Conservation (phyloP, 2,113 vertebrate species). For the Pogona vitticeps region DNA sequence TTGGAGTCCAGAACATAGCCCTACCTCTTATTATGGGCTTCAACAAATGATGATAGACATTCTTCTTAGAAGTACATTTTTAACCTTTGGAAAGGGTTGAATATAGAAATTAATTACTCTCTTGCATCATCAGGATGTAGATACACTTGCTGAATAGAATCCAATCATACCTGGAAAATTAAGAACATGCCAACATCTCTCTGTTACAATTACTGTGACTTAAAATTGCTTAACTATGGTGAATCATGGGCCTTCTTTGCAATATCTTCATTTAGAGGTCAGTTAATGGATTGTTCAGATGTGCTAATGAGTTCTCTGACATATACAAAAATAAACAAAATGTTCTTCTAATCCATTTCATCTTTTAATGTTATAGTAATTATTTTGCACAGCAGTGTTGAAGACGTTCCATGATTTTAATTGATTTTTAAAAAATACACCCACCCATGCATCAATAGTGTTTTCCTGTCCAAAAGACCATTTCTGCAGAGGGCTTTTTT, state of each 20-base stretch:
- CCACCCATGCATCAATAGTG: not conserved
- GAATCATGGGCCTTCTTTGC: not conserved
- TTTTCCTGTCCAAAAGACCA: not conserved
- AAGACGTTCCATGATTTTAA: not conserved
- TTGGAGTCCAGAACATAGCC: no score
- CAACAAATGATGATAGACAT: no score
- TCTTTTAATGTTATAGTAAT: not conserved
- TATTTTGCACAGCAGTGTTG: not conserved
- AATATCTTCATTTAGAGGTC: not conserved
- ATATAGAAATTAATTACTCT: no score
- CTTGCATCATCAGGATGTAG: not conserved
- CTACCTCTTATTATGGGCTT: no score
- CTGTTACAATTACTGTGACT: not conserved
- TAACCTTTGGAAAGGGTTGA: no score
- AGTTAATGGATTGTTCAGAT: not conserved
- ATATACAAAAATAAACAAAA: not conserved
- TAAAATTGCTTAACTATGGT: not conserved
- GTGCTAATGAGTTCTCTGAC: not conserved
- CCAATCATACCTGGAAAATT: not conserved
- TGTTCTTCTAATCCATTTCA: not conserved
- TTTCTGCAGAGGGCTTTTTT: conserved; percentile 22
- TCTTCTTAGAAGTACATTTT: no score
- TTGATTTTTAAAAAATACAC: not conserved
- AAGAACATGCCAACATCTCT: not conserved
- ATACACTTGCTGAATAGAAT: not conserved